Percentiles rank a stretch among this genome's conserved stretches.
These are phyloP conservation scores for Archilochus colubris DNA, from an alignment of 2,113 vertebrate species.

Conservation along the genomic window DNA sequence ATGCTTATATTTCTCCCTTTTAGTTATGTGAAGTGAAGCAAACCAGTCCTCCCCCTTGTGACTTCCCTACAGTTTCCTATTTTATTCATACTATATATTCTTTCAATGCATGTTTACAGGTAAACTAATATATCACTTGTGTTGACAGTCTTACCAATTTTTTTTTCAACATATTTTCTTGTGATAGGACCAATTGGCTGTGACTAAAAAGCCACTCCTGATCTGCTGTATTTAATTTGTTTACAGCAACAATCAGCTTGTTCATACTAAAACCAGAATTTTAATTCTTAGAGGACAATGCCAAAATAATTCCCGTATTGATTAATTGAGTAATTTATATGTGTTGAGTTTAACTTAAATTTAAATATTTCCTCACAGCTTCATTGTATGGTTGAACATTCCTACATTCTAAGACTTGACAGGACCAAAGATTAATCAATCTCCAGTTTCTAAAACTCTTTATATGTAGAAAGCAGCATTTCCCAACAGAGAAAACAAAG, in stretches of 20 bases:
- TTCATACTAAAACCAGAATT: background rate
- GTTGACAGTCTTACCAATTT: background rate
- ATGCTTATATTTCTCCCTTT: background rate
- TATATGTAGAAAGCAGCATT: background rate
- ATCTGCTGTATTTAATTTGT: background rate
- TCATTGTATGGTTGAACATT: background rate
- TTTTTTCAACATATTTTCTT: background rate
- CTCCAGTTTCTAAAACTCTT: background rate
- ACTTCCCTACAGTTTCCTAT: background rate
- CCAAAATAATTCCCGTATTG: background rate
- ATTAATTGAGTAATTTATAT: background rate
- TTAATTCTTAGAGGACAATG: background rate
- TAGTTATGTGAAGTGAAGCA: background rate
- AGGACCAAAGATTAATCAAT: background rate
- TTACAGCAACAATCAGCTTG: background rate
- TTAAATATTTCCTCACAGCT: background rate
- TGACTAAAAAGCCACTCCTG: background rate
- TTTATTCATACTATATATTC: background rate
- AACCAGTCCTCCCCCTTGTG: background rate
- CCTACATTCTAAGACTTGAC: background rate
- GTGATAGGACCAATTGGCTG: background rate
- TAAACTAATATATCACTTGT: background rate
- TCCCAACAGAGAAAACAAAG: background rate
- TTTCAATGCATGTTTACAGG: background rate
- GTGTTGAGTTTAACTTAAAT: background rate